phyloP scores from a whole-genome alignment of 1,140 invertebrate species.

The Drosophila micromelanica region DNA sequence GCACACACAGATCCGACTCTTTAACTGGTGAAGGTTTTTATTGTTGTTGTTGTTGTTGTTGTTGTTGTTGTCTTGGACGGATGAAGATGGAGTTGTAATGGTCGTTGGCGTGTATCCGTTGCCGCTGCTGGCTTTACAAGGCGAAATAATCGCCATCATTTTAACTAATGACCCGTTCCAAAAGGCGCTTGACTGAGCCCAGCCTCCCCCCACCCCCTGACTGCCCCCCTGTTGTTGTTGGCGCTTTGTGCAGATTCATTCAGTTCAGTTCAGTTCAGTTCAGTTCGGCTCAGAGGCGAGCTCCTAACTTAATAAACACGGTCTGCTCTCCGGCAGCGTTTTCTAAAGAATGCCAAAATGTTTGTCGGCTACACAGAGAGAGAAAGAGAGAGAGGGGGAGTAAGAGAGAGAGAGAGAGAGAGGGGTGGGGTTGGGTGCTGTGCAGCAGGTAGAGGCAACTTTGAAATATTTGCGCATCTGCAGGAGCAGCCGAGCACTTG shows the following conservation, averaged over 20 bases:
- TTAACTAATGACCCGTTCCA: conserved; percentile 76
- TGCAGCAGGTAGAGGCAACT: conserved; percentile 70
- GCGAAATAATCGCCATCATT: conserved; percentile 81
- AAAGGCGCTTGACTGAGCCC: conserved; percentile 39
- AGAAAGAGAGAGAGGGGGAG: neutral
- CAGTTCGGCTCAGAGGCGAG: conserved; percentile 14
- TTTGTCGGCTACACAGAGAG: conserved; percentile 26
- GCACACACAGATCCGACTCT: too few relatives aligned
- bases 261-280: conserved; percentile 51
- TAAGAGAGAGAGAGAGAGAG: neutral
- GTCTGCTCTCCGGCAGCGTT: conserved; percentile 33
- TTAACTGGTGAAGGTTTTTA: neutral
- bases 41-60: conserved; percentile 28
- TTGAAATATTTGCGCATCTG: conserved; percentile 82
- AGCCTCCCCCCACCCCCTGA: neutral
- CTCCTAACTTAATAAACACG: conserved; percentile 82
- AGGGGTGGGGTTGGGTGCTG: neutral
- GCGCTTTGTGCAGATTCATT: conserved; percentile 82
- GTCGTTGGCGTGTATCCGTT: conserved; percentile 57
- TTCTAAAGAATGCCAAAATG: conserved; percentile 79
- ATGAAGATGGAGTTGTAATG: conserved; percentile 70
- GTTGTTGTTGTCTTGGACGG: conserved; percentile 21
- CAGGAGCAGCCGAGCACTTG: conserved; percentile 72
- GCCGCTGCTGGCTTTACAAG: conserved; percentile 61
- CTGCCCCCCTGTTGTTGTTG: neutral